phyloP scores from a whole-genome alignment of 2,888 invertebrate genomes.

The Lasioglossum morio region DNA sequence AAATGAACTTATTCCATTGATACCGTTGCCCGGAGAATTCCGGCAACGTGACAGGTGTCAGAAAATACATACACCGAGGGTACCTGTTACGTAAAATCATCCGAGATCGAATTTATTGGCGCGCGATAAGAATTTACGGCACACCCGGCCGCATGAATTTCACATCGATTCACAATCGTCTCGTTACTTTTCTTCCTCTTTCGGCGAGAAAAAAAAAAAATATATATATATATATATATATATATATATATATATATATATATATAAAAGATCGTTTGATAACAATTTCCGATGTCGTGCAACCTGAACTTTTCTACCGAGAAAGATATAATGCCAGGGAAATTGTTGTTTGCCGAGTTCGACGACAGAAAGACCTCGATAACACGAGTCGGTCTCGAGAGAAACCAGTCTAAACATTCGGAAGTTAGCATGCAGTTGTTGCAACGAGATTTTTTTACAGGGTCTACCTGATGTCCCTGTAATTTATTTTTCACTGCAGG shows the following conservation, averaged over 20 bases:
- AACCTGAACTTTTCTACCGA: neutral
- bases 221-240: too few species aligned
- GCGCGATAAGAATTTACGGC: neutral
- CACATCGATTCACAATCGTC: neutral
- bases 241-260: too few species aligned
- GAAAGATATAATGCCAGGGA: neutral
- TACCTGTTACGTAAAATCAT: neutral
- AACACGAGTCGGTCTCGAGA: neutral
- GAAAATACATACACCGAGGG: neutral
- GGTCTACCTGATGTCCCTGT: neutral
- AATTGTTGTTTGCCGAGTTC: neutral
- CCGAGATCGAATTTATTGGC: neutral
- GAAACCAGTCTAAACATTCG: neutral
- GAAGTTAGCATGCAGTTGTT: neutral
- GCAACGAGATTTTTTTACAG: neutral
- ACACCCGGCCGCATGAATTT: neutral
- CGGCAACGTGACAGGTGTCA: neutral
- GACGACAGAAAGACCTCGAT: neutral
- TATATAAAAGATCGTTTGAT: neutral
- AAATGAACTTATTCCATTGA: slow-evolving; percentile 41
- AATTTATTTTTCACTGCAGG: neutral
- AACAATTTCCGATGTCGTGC: neutral
- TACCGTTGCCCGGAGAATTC: slow-evolving; percentile 9
- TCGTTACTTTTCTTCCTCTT: neutral
- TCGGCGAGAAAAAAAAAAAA: neutral